Base-by-base conservation (phyloP, 2,113 vertebrate genomes). In the Microtus pennsylvanicus region DNA sequence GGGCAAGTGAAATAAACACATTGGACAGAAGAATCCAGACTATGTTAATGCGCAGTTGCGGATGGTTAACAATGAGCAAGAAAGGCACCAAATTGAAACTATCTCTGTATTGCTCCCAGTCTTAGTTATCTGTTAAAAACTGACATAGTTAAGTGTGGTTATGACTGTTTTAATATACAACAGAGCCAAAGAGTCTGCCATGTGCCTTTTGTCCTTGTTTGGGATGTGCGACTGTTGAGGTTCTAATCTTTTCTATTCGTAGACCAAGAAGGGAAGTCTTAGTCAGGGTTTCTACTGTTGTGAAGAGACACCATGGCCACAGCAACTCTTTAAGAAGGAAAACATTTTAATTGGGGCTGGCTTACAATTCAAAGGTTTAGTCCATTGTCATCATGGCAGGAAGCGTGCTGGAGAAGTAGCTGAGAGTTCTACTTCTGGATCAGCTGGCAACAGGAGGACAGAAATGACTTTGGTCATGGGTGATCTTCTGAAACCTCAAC, bases 61-160 rank as follows among this genome's bases (percentile, higher is more conserved):
- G 50, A 72, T 80, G 22, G 14, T 94, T 94, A 93, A 75, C 28
- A 80, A 87, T 94, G 90, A 90, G 87, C 55, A 35, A 89, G 87
- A 86, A 85, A 83, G 19, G 22, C 69, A 77, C n/a, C 52, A 52
- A 38, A 82, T 94, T 87, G 63, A 55, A 75, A 42, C 52, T 82
- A 52, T 93, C 94, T 89, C 80, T 75, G 3, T 89, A 17, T 70
- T 91, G n/a, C 22, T 83, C 90, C 87, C 26, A 70, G 28, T 55
- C 83, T 89, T 90, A 58, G 75, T 78, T 89, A 55, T 93, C 16
- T 55, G 28, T 93, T 72, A 50, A 96, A 85, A 94, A 91, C 30
- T 50, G 92, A 52, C n/a, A 89, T 58, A 86, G 38, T 42, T 89
- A 30, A 86, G 93, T 67, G 87, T 30, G 7, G 47, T 7, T 70